Conservation (phyloP, 2,113 vertebrate species). For the Oreotragus oreotragus region DNA sequence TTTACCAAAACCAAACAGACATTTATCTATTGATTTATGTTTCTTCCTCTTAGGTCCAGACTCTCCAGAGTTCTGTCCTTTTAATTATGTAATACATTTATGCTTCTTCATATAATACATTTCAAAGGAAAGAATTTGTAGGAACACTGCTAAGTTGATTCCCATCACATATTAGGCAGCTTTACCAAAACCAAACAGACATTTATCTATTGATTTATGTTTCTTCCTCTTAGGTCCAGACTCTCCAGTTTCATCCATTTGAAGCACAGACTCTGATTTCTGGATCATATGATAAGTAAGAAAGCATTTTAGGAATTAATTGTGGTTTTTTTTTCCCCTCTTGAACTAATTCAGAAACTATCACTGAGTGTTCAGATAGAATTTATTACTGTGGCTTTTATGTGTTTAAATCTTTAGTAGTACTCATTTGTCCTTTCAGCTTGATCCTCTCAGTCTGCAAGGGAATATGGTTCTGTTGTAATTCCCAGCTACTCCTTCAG, state of each 20-base stretch:
- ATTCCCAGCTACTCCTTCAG: neutral
- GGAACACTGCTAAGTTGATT: neutral
- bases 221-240: conserved; percentile 88
- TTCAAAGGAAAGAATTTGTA: neutral
- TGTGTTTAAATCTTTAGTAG: neutral
- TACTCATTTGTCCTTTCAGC: neutral
- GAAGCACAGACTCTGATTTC: conserved; percentile 97
- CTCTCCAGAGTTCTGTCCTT: too few relatives aligned
- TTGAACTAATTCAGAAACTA: neutral
- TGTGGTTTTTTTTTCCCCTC: neutral
- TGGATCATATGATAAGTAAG: conserved; percentile 96
- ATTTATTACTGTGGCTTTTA: neutral
- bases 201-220: neutral
- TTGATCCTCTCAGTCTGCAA: neutral
- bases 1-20: neutral
- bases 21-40: neutral
- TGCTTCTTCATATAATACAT: neutral
- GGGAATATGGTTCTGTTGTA: neutral
- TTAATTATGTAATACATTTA: neutral
- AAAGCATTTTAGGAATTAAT: neutral
- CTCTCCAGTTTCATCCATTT: conserved; percentile 93
- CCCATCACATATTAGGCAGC: neutral
- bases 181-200: neutral
- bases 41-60: conserved; percentile 88
- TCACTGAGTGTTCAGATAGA: neutral